phyloP scores from a whole-genome alignment of 1,140 invertebrate genomes.

The Aphaenogaster rudis region DNA sequence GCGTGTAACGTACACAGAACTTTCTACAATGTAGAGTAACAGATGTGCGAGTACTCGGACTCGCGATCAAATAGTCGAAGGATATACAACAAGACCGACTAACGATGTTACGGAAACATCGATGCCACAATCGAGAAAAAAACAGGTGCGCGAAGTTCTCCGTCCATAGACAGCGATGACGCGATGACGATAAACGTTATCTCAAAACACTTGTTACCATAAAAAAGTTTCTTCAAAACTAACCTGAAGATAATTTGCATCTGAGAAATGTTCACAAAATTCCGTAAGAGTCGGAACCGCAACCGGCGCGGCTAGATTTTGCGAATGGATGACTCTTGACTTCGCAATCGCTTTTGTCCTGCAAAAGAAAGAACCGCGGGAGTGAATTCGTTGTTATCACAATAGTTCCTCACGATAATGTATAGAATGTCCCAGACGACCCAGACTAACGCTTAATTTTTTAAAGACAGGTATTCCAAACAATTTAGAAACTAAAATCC shows the following conservation, averaged over 20 bases:
- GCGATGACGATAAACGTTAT: neutral
- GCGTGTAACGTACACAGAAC: slow-evolving; percentile 18
- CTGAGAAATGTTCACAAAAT: neutral
- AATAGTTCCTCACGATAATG: neutral
- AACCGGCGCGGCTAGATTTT: slow-evolving; percentile 26
- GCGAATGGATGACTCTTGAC: slow-evolving; percentile 16
- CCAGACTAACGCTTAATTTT: neutral
- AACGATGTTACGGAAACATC: slow-evolving; percentile 55
- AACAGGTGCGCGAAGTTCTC: slow-evolving; percentile 33
- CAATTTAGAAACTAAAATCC: neutral
- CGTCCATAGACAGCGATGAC: neutral
- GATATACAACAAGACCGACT: slow-evolving; percentile 39
- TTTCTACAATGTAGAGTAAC: slow-evolving; percentile 59
- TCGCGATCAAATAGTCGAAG: slow-evolving; percentile 31
- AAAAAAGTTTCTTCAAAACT: neutral
- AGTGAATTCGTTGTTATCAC: slow-evolving; percentile 49
- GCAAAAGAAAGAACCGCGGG: slow-evolving; percentile 58
- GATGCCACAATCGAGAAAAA: slow-evolving; percentile 27
- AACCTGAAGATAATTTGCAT: neutral
- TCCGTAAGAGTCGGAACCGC: slow-evolving; percentile 1
- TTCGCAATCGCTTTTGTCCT: slow-evolving; percentile 57
- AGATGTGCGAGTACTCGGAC: slow-evolving; percentile 57
- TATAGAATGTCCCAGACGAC: neutral
- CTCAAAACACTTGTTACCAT: neutral
- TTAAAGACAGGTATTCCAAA: neutral